These are phyloP conservation scores for Plutella xylostella DNA, from an alignment of 2,888 invertebrate genomes.

Conservation along the genomic window DNA sequence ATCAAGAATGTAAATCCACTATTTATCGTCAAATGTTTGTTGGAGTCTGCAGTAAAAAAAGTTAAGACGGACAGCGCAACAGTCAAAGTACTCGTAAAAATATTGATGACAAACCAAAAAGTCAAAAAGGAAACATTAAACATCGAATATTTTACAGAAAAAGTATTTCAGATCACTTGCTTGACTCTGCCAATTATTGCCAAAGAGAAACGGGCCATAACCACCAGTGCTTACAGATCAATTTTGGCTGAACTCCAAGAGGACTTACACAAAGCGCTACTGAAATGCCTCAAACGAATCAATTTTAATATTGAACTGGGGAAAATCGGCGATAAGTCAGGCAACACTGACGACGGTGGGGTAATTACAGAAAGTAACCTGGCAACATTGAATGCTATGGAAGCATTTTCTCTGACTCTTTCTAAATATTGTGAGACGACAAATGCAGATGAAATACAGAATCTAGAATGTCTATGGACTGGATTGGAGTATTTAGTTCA, in stretches of 20 bases:
- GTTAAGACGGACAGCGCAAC: constrained; percentile 45
- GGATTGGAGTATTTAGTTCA: constrained; percentile 46
- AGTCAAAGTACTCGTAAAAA: constrained; percentile 44
- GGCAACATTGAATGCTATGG: constrained; percentile 53
- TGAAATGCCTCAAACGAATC: constrained; percentile 46
- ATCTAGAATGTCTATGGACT: constrained; percentile 45
- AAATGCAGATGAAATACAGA: constrained; percentile 38
- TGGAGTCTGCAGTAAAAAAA: constrained; percentile 52
- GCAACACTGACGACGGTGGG: constrained; percentile 36
- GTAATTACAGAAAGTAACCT: constrained; percentile 31
- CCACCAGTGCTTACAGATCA: constrained; percentile 42
- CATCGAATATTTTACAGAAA: constrained; percentile 43
- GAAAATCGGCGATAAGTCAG: constrained; percentile 21
- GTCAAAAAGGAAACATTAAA: constrained; percentile 23
- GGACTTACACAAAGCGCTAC: constrained; percentile 40
- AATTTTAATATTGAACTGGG: constrained; percentile 33
- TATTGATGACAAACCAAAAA: constrained; percentile 35
- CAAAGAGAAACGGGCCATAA: constrained; percentile 50
- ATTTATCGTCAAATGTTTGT: constrained; percentile 36
- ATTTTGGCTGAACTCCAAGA: constrained; percentile 55
- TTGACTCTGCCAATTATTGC: constrained; percentile 47
- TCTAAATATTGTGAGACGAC: constrained; percentile 52
- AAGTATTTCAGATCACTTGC: constrained; percentile 52
- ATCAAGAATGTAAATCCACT: constrained; percentile 40
- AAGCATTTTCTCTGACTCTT: constrained; percentile 48